Base-by-base conservation (phyloP, 2,888 invertebrate genomes). In the Selenia dentaria region DNA sequence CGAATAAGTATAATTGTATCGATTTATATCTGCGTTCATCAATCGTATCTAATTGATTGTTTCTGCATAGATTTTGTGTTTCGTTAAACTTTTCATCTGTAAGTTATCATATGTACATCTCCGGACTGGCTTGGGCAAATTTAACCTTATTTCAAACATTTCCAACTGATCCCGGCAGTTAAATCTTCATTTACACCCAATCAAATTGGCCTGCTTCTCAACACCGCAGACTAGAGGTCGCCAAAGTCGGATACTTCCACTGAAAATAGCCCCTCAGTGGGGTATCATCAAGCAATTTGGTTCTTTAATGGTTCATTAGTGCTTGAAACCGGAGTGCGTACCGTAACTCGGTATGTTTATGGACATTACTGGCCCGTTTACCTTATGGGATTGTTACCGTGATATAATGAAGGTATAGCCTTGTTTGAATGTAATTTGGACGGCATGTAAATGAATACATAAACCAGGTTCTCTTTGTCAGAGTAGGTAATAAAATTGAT, bases 221-320 rank as follows among this genome's bases (percentile, higher is more conserved):
- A 40, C 50, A 38, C 34, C 29, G 25, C 29, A 35, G 16, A 2
- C 16, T 16, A 16, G 29, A 29, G 33, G 29, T 29, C 16, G 25
- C 9, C 13, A 27, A 37, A 33, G 26, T 40, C 36, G 40, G 16
- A 34, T 54, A 51, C 52, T 48, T 45, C 31, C 46, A 53, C 54
- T 45, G 50, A 31, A 47, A 61, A 60, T 66, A 59, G 44, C 66
- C 67, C 64, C 56, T 59, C 54, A 61, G 70, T 64, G 70, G 65
- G 70, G 68, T 76, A 71, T 71, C 70, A 74, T 70, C 72, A 68
- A 65, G 68, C 75, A 70, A 71, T 79, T 79, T 72, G 62, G 57
- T 47, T 54, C 60, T 53, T 59, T 67, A 85, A 84, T 80, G 83
- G 79, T 70, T 80, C 82, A 79, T 86, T 84, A 79, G 73, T 66